These are phyloP conservation scores for Ligdia adustata DNA, from an alignment of 2,888 invertebrate genomes.

Conservation along the genomic window DNA sequence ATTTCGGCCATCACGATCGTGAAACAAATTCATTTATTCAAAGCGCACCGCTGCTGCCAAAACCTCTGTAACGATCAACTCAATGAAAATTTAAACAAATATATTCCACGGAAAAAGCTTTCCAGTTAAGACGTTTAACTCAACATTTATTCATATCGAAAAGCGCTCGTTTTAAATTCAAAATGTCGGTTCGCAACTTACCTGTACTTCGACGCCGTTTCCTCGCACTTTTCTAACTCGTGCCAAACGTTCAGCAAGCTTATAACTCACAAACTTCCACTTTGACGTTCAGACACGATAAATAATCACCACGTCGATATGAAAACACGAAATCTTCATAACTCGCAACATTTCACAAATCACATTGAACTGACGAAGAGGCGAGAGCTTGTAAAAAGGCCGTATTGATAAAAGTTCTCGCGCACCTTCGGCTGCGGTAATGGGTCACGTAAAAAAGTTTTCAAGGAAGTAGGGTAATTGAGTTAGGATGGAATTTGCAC, in stretches of 20 bases:
- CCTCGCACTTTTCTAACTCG: slow-evolving; percentile 42
- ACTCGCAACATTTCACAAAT: slow-evolving; percentile 71
- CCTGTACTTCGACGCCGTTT: slow-evolving; percentile 59
- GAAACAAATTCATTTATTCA: slow-evolving; percentile 54
- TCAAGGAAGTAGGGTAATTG: slow-evolving; percentile 16
- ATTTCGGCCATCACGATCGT: slow-evolving; percentile 43
- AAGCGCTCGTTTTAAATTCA: slow-evolving; percentile 48
- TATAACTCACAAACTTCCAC: slow-evolving; percentile 60
- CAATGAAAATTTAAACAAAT: slow-evolving; percentile 47
- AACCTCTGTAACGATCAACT: slow-evolving; percentile 46
- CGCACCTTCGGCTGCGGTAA: slow-evolving; percentile 46
- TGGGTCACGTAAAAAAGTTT: slow-evolving; percentile 49
- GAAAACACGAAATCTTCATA: slow-evolving; percentile 62
- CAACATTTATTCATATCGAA: slow-evolving; percentile 63
- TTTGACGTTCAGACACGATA: slow-evolving; percentile 56
- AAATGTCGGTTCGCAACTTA: slow-evolving; percentile 53
- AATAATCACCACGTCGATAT: slow-evolving; percentile 62
- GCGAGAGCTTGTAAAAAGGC: slow-evolving; percentile 52
- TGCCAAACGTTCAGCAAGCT: slow-evolving; percentile 32
- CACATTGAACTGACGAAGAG: slow-evolving; percentile 58
- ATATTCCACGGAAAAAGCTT: slow-evolving; percentile 43
- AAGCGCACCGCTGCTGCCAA: slow-evolving; percentile 34
- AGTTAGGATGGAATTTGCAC: slow-evolving; percentile 24
- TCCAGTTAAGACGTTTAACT: slow-evolving; percentile 34
- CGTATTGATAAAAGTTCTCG: slow-evolving; percentile 56